These are phyloP conservation scores for Tamandua tetradactyla DNA, from an alignment of 2,797 vertebrate genomes.

Conservation along the genomic window DNA sequence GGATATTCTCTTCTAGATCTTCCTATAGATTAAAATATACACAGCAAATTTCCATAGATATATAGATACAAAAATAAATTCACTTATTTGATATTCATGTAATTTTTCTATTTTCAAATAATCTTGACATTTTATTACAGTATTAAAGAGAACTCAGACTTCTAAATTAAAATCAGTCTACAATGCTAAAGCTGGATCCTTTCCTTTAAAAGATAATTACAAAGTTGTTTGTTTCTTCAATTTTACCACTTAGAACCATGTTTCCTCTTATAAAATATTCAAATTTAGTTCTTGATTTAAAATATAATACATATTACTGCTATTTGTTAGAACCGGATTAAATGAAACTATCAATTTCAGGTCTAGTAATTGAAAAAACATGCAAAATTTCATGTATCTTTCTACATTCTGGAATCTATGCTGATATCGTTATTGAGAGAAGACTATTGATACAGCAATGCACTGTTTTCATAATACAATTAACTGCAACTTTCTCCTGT, in stretches of 20 bases:
- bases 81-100: neutral
- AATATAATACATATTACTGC: neutral
- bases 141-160: neutral
- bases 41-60: neutral
- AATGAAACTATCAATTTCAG: neutral
- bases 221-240: neutral
- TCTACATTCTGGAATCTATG: neutral
- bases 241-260: neutral
- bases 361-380: neutral
- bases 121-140: neutral
- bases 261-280: neutral
- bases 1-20: neutral
- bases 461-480: neutral
- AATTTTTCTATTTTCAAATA: neutral
- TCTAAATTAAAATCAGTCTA: neutral
- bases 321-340: neutral
- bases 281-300: neutral
- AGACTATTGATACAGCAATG: neutral
- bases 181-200: neutral
- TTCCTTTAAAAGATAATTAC: neutral
- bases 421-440: neutral
- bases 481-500: neutral
- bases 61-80: no score
- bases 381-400: neutral
- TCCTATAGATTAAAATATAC: neutral